Evolutionary conservation across 2,888 invertebrate species (phyloP).

Genomic region (Aplocera efformata): DNA sequence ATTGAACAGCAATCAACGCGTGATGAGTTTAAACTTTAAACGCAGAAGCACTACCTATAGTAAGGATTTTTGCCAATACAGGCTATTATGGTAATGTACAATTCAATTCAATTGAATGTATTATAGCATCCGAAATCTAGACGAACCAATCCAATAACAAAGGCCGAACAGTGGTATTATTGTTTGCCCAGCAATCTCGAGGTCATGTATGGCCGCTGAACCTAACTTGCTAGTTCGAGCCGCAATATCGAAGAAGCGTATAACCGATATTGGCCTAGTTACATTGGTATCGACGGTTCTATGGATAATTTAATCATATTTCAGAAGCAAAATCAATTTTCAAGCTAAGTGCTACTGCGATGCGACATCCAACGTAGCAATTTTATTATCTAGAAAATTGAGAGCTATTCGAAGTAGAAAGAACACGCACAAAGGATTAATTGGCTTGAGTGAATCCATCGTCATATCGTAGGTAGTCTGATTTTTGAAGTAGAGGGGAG

Average conservation of each 20-base stretch:
- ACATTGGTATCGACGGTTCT: constrained; percentile 1
- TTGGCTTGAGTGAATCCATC: constrained; percentile 42
- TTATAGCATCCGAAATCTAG: constrained; percentile 10
- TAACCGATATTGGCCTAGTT: constrained; percentile 13
- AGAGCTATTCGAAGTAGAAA: constrained; percentile 25
- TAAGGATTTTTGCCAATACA: constrained; percentile 8
- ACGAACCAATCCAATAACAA: constrained; percentile 16
- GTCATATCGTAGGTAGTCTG: constrained; percentile 31
- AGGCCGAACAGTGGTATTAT: constrained; percentile 10
- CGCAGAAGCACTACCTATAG: too few species aligned
- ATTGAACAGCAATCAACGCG: constrained; percentile 9
- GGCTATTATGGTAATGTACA: constrained; percentile 8
- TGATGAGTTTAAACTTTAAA: neutral
- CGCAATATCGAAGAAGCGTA: constrained; percentile 17
- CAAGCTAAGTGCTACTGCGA: constrained; percentile 3
- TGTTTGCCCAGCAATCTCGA: constrained; percentile 13
- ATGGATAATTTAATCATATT: neutral
- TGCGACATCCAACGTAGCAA: constrained; percentile 7
- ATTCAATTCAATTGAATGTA: constrained; percentile 8
- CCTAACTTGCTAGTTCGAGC: constrained; percentile 12
- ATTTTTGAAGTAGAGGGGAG: constrained; percentile 6
- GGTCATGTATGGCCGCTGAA: constrained; percentile 15
- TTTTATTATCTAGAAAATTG: constrained; percentile 13
- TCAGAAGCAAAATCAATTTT: constrained; percentile 6
- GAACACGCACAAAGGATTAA: constrained; percentile 36